Conservation (phyloP, 2,113 vertebrate genomes). For the Dromiciops gliroides region DNA sequence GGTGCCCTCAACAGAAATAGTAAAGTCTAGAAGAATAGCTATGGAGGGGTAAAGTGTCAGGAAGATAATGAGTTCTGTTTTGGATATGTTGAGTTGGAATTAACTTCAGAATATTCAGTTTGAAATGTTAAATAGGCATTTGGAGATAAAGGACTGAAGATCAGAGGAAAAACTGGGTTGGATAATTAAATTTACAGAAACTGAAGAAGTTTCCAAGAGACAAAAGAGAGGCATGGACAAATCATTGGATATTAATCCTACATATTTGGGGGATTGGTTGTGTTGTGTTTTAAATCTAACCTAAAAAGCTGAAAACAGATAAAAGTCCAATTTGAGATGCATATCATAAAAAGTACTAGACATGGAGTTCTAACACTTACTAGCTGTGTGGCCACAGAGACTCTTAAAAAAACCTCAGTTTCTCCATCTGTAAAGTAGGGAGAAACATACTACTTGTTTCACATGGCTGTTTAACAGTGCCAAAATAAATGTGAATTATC, state of each 20-base stretch:
- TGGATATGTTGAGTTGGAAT: constrained; percentile 1
- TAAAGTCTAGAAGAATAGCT: background rate
- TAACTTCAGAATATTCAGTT: constrained; percentile 10
- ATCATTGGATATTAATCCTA: background rate
- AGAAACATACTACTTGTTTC: background rate
- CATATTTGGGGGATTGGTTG: too few relatives aligned
- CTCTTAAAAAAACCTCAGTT: too few relatives aligned
- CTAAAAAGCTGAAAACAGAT: background rate
- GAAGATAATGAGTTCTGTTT: background rate
- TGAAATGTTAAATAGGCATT: constrained; percentile 38
- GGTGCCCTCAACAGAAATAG: background rate
- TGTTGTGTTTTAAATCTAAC: background rate
- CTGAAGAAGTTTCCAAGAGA: background rate
- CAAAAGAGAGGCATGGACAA: background rate
- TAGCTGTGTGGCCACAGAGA: background rate
- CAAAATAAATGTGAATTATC: background rate
- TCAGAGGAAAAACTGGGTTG: background rate
- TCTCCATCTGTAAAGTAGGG: background rate
- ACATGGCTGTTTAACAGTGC: background rate
- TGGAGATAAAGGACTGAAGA: background rate
- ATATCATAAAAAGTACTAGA: background rate
- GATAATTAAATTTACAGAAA: background rate
- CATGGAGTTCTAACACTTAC: background rate
- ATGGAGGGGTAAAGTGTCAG: background rate
- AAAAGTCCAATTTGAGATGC: background rate